These are phyloP conservation scores for Columba livia DNA, from an alignment of 2,113 vertebrate genomes.

Conservation along the genomic window DNA sequence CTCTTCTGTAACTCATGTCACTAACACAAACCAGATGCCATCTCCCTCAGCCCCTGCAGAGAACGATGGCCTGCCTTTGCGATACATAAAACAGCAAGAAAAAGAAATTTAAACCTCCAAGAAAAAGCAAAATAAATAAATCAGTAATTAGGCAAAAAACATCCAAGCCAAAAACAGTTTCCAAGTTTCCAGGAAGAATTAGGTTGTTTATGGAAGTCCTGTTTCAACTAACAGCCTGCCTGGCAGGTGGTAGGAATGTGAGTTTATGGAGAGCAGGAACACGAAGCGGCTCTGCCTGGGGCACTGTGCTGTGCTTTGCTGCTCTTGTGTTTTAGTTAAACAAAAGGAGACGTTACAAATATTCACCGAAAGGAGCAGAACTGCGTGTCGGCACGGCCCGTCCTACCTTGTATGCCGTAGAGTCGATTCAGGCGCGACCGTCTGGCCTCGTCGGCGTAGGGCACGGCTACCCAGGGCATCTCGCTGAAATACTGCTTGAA, in stretches of 20 bases:
- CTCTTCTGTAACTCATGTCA: slow-evolving; percentile 50
- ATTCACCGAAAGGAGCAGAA: not conserved
- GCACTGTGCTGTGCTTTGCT: slow-evolving; percentile 15
- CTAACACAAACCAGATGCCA: slow-evolving; percentile 71
- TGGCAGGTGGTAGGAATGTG: slow-evolving; percentile 66
- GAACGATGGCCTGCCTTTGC: slow-evolving; percentile 3
- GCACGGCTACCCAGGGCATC: slow-evolving; percentile 97
- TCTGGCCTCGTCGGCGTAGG: slow-evolving; percentile 90
- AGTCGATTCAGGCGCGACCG: slow-evolving; percentile 94
- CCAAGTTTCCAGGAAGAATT: slow-evolving; percentile 70
- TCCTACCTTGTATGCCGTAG: slow-evolving; percentile 95
- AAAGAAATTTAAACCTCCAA: slow-evolving; percentile 33
- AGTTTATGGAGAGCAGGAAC: slow-evolving; percentile 28
- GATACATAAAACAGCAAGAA: slow-evolving; percentile 37
- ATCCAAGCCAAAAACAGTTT: slow-evolving; percentile 53
- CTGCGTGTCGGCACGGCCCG: fast-evolving
- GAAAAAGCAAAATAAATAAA: slow-evolving; percentile 56
- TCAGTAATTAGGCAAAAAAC: slow-evolving; percentile 55
- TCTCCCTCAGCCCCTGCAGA: slow-evolving; percentile 15
- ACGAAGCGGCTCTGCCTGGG: slow-evolving; percentile 16
- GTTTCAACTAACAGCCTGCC: slow-evolving; percentile 60
- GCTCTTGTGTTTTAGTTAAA: slow-evolving; percentile 33
- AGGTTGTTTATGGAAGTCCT: slow-evolving; percentile 67
- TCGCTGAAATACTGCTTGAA: slow-evolving; percentile 99
- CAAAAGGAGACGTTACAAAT: slow-evolving; percentile 3